phyloP scores from a whole-genome alignment of 2,113 vertebrate genomes.

The Proteles cristata region DNA sequence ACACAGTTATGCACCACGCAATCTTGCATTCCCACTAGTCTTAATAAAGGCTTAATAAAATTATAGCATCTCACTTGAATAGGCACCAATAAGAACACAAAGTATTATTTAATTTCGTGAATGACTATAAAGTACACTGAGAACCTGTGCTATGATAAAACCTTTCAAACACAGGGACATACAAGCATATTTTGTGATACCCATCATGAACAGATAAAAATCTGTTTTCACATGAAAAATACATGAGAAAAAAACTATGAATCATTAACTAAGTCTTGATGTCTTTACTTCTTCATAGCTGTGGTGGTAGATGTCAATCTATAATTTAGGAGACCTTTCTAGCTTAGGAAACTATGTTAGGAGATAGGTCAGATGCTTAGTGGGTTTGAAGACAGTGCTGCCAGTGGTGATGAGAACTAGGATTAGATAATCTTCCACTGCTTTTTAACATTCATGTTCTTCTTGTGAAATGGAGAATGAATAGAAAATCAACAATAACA shows the following conservation, averaged over 20 bases:
- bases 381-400: neutral
- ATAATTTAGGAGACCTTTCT: neutral
- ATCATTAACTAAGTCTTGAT: neutral
- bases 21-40: neutral
- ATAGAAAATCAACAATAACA: slow-evolving; percentile 22
- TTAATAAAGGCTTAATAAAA: neutral
- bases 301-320: neutral
- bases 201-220: neutral
- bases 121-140: neutral
- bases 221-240: neutral
- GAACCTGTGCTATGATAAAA: neutral
- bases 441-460: neutral
- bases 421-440: neutral
- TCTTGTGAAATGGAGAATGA: neutral
- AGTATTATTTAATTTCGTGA: neutral
- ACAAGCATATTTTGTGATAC: neutral
- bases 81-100: neutral
- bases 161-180: neutral
- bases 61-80: neutral
- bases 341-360: neutral
- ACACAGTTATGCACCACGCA: neutral
- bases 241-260: neutral
- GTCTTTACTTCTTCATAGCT: neutral
- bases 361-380: neutral
- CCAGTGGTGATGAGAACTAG: neutral